Conservation (phyloP, 1,140 invertebrate species). For the Sweltsa coloradensis region DNA sequence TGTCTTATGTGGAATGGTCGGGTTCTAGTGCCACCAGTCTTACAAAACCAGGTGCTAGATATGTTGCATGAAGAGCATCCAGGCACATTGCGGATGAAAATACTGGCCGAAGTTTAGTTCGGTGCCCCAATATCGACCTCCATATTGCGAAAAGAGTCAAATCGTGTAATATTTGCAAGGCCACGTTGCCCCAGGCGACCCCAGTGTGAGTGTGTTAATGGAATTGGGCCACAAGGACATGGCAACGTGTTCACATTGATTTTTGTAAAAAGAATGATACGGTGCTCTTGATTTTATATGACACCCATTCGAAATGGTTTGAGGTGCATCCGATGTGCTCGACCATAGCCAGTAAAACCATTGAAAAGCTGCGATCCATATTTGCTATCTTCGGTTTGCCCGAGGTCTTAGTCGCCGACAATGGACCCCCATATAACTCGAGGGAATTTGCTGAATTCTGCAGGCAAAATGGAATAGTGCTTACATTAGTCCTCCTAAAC, state of each 20-base stretch:
- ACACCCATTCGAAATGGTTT: not conserved
- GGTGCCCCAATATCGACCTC: not conserved
- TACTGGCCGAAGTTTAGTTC: not conserved
- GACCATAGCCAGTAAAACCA: not conserved
- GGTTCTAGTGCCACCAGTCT: not conserved
- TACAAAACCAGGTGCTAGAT: not conserved
- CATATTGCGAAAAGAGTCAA: not conserved
- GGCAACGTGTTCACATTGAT: not conserved
- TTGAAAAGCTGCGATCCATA: not conserved
- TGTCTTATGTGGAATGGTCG: not conserved
- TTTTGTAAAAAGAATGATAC: not conserved
- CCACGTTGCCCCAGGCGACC: not conserved
- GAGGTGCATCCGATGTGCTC: not conserved
- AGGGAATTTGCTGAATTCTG: not conserved
- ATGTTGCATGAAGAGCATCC: not conserved
- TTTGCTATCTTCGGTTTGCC: conserved; percentile 7
- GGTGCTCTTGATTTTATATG: not conserved
- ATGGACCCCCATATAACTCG: conserved; percentile 9
- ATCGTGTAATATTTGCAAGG: not conserved
- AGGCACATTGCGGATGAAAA: not conserved
- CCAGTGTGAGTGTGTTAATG: not conserved
- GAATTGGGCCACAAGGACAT: not conserved
- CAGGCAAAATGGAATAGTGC: not conserved
- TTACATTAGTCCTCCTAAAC: not conserved
- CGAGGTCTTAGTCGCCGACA: conserved; percentile 7